Evolutionary conservation across 2,797 vertebrate species (phyloP).

Genomic region (Chaetodon trifasciatus): DNA sequence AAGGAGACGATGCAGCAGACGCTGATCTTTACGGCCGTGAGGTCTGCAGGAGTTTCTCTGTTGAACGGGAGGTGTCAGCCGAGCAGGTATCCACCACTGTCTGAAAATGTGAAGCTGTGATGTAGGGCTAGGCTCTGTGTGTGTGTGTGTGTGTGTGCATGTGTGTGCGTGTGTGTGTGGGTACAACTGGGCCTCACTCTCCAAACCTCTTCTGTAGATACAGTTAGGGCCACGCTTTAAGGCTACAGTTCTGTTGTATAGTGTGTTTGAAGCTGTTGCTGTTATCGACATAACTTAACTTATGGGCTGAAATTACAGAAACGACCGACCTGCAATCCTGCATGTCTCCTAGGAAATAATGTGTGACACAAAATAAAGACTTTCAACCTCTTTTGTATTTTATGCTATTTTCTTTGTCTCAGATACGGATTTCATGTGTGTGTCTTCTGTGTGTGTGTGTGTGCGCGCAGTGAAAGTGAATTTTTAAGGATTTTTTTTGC

Average conservation of each 20-base stretch:
- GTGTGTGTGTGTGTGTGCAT: not conserved
- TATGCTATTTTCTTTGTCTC: not conserved
- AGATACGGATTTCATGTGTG: not conserved
- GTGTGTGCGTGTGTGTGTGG: not conserved
- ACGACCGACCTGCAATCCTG: constrained; percentile 81
- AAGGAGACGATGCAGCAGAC: constrained; percentile 22
- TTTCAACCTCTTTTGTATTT: constrained; percentile 69
- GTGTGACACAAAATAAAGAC: constrained; percentile 85
- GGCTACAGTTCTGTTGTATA: constrained; percentile 70
- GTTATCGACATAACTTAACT: constrained; percentile 69
- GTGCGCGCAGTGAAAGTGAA: not conserved
- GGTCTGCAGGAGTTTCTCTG: constrained; percentile 10
- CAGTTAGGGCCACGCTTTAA: constrained; percentile 67
- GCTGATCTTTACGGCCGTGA: constrained; percentile 27
- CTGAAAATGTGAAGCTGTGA: constrained; percentile 79
- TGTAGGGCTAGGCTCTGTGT: constrained; percentile 66
- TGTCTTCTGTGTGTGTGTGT: too few species aligned
- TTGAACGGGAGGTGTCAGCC: constrained; percentile 46
- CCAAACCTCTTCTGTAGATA: constrained; percentile 59
- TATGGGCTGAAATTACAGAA: constrained; percentile 72
- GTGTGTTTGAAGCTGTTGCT: constrained; percentile 74
- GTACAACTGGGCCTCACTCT: constrained; percentile 50
- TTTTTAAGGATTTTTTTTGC: not conserved
- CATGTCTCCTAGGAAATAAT: constrained; percentile 83
- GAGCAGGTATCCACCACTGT: constrained; percentile 58